Percentiles rank a stretch among this genome's conserved stretches.
Conservation (phyloP, 2,797 vertebrate species). For the Paratrypauchen microcephalus region DNA sequence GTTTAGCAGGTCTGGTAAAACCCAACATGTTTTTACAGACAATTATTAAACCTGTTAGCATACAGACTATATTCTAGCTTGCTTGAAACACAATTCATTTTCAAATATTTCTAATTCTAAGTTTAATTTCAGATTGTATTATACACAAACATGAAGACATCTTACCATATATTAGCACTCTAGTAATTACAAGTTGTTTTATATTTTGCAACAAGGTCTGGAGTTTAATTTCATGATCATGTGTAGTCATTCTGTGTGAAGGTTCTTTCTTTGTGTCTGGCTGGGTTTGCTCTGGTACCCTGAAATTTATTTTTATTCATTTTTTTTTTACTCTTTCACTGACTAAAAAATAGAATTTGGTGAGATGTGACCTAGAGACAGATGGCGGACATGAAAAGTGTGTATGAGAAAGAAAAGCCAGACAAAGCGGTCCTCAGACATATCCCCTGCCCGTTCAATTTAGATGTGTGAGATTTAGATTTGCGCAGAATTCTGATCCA, state of each 20-base stretch:
- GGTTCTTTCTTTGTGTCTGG: neutral
- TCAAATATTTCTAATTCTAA: no score
- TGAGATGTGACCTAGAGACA: neutral
- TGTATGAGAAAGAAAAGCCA: neutral
- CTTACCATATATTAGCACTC: neutral
- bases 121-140: no score
- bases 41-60: no score
- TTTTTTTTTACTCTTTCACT: neutral
- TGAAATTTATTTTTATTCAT: neutral
- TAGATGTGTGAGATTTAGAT: neutral
- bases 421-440: neutral
- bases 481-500: neutral
- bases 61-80: neutral
- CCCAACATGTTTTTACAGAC: neutral
- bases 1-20: conserved; percentile 24
- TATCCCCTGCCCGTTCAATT: conserved; percentile 1
- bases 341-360: neutral
- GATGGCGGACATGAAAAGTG: conserved; percentile 4
- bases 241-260: neutral
- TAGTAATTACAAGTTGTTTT: neutral
- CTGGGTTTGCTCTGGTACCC: neutral
- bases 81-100: neutral
- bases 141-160: no score
- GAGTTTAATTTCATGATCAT: neutral
- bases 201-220: neutral